phyloP scores from a whole-genome alignment of 2,888 invertebrate species.

The Ornithoptera alexandrae region DNA sequence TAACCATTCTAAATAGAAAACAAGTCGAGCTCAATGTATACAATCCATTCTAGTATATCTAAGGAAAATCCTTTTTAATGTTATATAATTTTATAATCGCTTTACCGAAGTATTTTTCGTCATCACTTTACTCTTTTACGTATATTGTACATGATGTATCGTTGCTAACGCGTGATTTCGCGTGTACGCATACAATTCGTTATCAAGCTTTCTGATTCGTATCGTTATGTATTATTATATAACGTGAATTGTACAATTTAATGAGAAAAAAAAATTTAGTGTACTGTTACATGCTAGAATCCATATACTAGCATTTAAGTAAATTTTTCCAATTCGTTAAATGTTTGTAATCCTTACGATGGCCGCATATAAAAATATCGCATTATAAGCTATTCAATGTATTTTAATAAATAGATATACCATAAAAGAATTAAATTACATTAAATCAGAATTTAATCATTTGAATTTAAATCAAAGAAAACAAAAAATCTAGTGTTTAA shows the following conservation, averaged over 20 bases:
- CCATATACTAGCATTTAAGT: background rate
- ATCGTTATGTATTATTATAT: background rate
- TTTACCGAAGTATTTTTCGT: background rate
- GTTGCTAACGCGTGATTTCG: background rate
- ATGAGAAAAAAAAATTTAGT: background rate
- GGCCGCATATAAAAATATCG: background rate
- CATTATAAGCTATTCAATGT: background rate
- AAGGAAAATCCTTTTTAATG: background rate
- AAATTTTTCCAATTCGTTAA: background rate
- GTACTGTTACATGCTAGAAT: no score
- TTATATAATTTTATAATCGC: background rate
- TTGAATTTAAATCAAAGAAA: background rate
- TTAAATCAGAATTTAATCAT: background rate
- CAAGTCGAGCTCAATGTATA: background rate
- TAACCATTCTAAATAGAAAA: background rate
- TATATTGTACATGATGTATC: background rate
- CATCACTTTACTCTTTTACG: background rate
- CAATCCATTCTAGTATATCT: background rate
- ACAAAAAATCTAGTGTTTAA: background rate
- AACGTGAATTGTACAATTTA: background rate
- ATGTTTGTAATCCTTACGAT: background rate
- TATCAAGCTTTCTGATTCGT: background rate
- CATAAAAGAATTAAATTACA: background rate
- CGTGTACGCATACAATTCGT: slow-evolving; percentile 13
- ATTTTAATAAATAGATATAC: background rate